These are phyloP conservation scores for Drosophila leonis DNA, from an alignment of 2,888 invertebrate species.

Conservation along the genomic window DNA sequence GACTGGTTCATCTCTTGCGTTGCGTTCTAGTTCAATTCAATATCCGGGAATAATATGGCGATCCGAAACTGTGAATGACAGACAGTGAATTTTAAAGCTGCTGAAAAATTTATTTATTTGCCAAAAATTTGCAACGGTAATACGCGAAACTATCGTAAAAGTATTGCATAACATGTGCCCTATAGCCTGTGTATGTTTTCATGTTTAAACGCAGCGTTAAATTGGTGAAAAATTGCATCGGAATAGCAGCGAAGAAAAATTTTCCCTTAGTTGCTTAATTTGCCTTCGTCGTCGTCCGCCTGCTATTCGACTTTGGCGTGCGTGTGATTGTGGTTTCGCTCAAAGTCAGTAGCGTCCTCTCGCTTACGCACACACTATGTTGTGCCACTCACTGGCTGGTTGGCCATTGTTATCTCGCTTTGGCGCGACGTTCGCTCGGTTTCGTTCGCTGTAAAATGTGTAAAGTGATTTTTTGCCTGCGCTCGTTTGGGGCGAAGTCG, in stretches of 20 bases:
- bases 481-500: conserved; percentile 79
- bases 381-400: conserved; percentile 37
- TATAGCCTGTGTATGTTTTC: conserved; percentile 54
- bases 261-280: conserved; percentile 73
- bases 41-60: conserved; percentile 78
- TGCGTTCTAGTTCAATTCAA: conserved; percentile 44
- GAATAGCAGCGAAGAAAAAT: conserved; percentile 67
- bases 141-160: conserved; percentile 64
- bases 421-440: conserved; percentile 57
- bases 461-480: conserved; percentile 79
- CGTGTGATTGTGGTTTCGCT: conserved; percentile 63
- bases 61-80: conserved; percentile 75
- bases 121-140: conserved; percentile 78
- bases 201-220: conserved; percentile 12
- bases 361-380: conserved; percentile 47
- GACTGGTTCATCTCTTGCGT: conserved; percentile 36
- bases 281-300: conserved; percentile 67
- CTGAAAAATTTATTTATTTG: conserved; percentile 77
- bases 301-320: conserved; percentile 72
- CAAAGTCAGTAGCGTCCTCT: conserved; percentile 54
- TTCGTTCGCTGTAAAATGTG: conserved; percentile 73
- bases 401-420: conserved; percentile 60
- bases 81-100: conserved; percentile 76
- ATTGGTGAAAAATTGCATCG: conserved; percentile 52
- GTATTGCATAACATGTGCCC: conserved; percentile 43